Evolutionary conservation across 2,888 invertebrate species (phyloP), one percentile per base, ranked within the genome.

Genomic region (Hetaerina titia): DNA sequence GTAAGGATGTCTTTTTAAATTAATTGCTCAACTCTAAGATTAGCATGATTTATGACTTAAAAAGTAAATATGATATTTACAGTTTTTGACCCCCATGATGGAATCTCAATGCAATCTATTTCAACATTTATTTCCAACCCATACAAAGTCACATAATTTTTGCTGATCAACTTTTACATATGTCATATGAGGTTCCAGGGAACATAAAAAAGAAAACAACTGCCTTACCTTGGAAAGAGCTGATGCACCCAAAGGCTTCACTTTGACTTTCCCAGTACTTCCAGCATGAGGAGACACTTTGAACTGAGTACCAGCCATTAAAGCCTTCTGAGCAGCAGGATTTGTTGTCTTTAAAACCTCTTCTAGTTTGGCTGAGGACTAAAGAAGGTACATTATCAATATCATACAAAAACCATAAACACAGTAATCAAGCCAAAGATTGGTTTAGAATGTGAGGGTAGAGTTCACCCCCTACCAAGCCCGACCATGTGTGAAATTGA

Each of bases 281-380:
- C 97, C 96, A 9, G 97, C 97, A 63, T 97, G 97, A 0, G 97
- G 97, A 7, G 98, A 97, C 7, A 98, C 97, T 96, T 98, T 98
- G 96, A 97, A 98, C 95, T 97, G 97, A 95, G 95, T 96, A 69
- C 96, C 96, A 94, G 97, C 98, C 95, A 98, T 96, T 45, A 98
- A 97, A 0, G 98, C 97, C 96, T 98, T 97, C 96, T 98, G 98
- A 0, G 98, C 98, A 0, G 97, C 97, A 69, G 98, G 98, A 97
- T 98, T 98, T 0, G 98, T 98, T 0, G 98, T 98, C 96, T 98
- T 98, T 57, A 98, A 96, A 0, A 98, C 97, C 94, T 98, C 98
- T 95, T 98, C 98, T 2, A 97, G 97, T 96, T 97, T 97, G 97
- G 97, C 97, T 97, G 96, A 90, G 96, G 96, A 95, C n/a, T 81